Percentiles rank a stretch among this genome's conserved stretches.
Evolutionary conservation across 2,888 invertebrate species (phyloP).

Genomic region (Frankliniella intonsa): DNA sequence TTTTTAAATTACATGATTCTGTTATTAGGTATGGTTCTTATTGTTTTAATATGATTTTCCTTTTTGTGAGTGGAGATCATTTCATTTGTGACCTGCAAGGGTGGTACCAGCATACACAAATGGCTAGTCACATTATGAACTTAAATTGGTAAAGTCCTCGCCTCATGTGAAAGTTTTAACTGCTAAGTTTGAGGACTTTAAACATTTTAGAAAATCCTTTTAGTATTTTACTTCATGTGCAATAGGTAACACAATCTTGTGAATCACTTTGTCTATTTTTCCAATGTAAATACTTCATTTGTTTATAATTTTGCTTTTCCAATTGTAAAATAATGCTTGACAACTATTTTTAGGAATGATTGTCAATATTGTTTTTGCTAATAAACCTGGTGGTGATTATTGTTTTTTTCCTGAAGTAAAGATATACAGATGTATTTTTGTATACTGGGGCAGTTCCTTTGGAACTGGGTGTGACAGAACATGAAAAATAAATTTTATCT

Average conservation of each 20-base stretch:
- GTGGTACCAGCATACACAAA: not conserved
- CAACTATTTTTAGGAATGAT: no score
- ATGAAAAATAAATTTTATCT: constrained; percentile 1
- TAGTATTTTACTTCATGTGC: no score
- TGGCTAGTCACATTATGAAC: not conserved
- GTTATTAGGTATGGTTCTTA: not conserved
- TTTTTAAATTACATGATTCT: not conserved
- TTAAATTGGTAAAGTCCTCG: not conserved
- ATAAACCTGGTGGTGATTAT: no score
- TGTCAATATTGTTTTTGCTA: no score
- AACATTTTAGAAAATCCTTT: no score
- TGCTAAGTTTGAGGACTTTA: not conserved
- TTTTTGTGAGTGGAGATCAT: not conserved
- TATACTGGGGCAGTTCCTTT: not conserved
- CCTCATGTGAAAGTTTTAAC: not conserved
- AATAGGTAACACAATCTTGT: no score
- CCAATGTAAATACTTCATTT: no score
- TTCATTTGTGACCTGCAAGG: not conserved
- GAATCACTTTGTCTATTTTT: no score
- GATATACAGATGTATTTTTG: not conserved
- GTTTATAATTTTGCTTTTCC: no score
- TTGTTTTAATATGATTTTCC: not conserved
- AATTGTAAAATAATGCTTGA: no score
- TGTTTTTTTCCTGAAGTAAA: not conserved
- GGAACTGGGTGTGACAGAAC: not conserved